Evolutionary conservation across 2,113 vertebrate genomes (phyloP).

Genomic region (Myanophis thanlyinensis): DNA sequence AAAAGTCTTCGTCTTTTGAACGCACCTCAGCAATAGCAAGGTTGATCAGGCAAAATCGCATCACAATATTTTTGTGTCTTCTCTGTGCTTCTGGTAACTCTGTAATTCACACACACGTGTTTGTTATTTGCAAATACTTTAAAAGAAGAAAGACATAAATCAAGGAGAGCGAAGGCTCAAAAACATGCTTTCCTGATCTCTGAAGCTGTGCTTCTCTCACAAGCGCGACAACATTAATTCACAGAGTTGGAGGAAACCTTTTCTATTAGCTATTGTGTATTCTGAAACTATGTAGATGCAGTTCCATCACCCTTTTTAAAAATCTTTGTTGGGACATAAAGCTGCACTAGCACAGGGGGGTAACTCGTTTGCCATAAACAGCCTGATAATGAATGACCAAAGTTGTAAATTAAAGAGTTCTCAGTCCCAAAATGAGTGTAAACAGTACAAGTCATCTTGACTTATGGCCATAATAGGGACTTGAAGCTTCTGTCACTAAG

Average conservation of each 20-base stretch:
- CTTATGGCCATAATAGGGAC: background rate
- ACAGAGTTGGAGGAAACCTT: background rate
- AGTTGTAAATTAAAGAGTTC: background rate
- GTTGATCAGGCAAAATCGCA: constrained; percentile 56
- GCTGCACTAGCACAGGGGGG: background rate
- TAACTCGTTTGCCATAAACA: background rate
- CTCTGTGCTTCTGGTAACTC: constrained; percentile 66
- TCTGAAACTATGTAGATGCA: background rate
- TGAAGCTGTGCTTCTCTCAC: constrained; percentile 39
- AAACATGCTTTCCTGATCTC: constrained; percentile 32
- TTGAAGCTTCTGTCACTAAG: background rate
- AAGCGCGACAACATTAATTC: constrained; percentile 48
- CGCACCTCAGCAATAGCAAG: constrained; percentile 54
- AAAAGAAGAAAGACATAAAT: constrained; percentile 25
- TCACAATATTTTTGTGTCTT: constrained; percentile 53
- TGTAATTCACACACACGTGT: background rate
- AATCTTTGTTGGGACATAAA: background rate
- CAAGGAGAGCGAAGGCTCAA: constrained; percentile 40
- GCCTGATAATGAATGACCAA: background rate
- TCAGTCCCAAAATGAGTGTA: background rate
- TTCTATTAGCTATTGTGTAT: background rate
- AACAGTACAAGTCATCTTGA: background rate
- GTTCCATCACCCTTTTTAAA: background rate
- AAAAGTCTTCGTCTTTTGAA: constrained; percentile 75
- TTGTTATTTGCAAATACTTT: constrained; percentile 41